These are phyloP conservation scores for Drosophila robusta DNA, from an alignment of 2,888 invertebrate genomes.

Conservation along the genomic window DNA sequence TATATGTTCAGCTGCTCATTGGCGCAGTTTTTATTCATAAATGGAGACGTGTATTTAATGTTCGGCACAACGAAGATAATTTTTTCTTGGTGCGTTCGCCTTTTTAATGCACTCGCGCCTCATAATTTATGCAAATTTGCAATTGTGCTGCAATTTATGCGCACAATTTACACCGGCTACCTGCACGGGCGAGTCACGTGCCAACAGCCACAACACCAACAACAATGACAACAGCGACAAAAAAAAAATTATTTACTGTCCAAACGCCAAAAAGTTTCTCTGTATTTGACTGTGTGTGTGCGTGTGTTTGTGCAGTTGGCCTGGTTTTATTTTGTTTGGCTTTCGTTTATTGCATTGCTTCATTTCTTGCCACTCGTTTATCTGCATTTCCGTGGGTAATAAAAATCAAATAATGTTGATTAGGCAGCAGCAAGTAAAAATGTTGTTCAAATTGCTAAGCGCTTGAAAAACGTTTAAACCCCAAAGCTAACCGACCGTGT, in stretches of 20 bases:
- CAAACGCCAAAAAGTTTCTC: slow-evolving; percentile 45
- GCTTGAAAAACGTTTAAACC: slow-evolving; percentile 30
- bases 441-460: slow-evolving; percentile 24
- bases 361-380: slow-evolving; percentile 55
- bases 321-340: slow-evolving; percentile 31
- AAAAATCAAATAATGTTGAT: slow-evolving; percentile 62
- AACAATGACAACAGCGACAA: slow-evolving; percentile 18
- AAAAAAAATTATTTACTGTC: slow-evolving; percentile 21
- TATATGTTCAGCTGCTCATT: neutral
- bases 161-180: slow-evolving; percentile 63
- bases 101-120: slow-evolving; percentile 57
- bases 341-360: slow-evolving; percentile 45
- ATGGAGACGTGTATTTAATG: slow-evolving; percentile 29
- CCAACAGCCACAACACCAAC: slow-evolving; percentile 29
- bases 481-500: slow-evolving; percentile 2
- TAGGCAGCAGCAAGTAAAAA: slow-evolving; percentile 30
- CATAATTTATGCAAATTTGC: slow-evolving; percentile 74
- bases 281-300: slow-evolving; percentile 26
- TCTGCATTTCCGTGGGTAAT: slow-evolving; percentile 56
- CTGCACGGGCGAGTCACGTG: slow-evolving; percentile 50
- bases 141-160: slow-evolving; percentile 62
- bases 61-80: slow-evolving; percentile 25
- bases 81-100: slow-evolving; percentile 7
- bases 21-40: slow-evolving; percentile 1
- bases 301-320: slow-evolving; percentile 12